These are phyloP conservation scores for Cirrhinus mrigala DNA, from an alignment of 2,797 vertebrate species.

Conservation along the genomic window DNA sequence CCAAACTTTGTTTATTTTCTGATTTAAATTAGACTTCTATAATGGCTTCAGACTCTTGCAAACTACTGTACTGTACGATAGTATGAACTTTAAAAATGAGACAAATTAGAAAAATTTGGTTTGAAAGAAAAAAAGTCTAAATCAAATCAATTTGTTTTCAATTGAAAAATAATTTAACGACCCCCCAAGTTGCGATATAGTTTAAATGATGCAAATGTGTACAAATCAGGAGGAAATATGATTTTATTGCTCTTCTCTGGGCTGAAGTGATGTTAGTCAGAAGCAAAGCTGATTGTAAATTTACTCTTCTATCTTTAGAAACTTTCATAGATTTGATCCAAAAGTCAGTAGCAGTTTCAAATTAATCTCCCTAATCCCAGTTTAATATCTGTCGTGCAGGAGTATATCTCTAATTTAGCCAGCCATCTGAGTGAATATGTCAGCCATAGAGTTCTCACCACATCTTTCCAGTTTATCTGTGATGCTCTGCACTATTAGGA, in stretches of 20 bases:
- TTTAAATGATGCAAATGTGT: constrained; percentile 70
- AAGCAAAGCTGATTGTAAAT: constrained; percentile 78
- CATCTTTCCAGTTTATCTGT: constrained; percentile 51
- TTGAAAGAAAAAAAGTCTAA: constrained; percentile 66
- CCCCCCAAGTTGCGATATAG: constrained; percentile 71
- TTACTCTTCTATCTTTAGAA: constrained; percentile 78
- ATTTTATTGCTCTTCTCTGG: constrained; percentile 71
- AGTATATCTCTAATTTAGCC: constrained; percentile 75
- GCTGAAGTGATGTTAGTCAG: constrained; percentile 72
- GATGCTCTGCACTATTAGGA: constrained; percentile 49
- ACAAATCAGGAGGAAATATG: constrained; percentile 71
- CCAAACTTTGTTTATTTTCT: neutral
- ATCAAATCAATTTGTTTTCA: constrained; percentile 79
- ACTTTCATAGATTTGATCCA: constrained; percentile 79
- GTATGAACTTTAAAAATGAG: neutral
- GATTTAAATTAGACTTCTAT: neutral
- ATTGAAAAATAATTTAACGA: constrained; percentile 75
- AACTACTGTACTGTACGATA: neutral
- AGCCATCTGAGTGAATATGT: constrained; percentile 75
- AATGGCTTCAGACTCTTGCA: neutral
- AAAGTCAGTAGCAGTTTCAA: constrained; percentile 80
- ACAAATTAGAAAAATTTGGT: neutral
- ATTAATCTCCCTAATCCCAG: constrained; percentile 83
- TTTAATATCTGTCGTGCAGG: constrained; percentile 80
- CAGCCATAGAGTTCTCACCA: constrained; percentile 53